phyloP scores from a whole-genome alignment of 2,113 vertebrate species.

The Proteles cristata region DNA sequence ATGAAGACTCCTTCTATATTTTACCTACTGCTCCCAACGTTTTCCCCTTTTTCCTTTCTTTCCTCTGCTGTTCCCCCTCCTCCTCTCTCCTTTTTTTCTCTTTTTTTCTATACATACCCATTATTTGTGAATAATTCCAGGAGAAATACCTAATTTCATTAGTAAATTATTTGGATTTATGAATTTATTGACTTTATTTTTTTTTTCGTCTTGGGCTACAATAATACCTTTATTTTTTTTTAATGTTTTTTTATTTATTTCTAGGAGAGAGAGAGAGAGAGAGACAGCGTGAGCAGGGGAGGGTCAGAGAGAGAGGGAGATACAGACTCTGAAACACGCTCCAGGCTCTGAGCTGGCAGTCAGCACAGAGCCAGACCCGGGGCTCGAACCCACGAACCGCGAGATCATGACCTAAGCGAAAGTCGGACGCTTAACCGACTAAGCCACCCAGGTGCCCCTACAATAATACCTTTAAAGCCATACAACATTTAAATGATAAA shows the following conservation, averaged over 20 bases:
- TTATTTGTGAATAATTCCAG: background rate
- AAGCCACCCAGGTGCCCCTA: no score
- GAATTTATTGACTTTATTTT: background rate
- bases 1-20: background rate
- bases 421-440: no score
- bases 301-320: no score
- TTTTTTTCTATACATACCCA: background rate
- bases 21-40: background rate
- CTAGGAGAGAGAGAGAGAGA: no score
- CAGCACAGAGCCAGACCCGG: no score
- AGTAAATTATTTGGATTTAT: background rate
- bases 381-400: no score
- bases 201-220: background rate
- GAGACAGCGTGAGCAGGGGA: no score
- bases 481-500: background rate
- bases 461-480: background rate
- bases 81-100: rapidly evolving
- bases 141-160: background rate
- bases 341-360: no score
- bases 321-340: no score
- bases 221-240: background rate
- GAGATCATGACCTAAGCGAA: no score
- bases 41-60: background rate
- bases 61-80: background rate
- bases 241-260: no score